Evolutionary conservation across 2,113 vertebrate genomes (phyloP), one percentile per base, ranked within the genome.

Genomic region (Pardalotus punctatus): DNA sequence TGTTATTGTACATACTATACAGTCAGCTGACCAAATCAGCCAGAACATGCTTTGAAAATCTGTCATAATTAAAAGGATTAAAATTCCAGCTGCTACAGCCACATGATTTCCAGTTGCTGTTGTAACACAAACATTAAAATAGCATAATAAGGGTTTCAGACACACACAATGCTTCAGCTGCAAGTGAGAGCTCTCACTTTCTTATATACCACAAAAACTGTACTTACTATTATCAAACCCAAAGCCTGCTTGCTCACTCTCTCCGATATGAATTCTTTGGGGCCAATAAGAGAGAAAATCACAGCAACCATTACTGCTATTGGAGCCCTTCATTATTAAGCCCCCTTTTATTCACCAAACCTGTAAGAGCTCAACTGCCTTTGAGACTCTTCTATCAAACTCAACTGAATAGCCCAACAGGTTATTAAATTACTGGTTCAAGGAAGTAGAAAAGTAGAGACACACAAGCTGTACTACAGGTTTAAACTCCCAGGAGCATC

Each of bases 21-120:
- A 94, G 94, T 97, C 97, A 97, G 88, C 94, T 94, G 97, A 98
- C 84, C 84, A 96, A 83, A 96, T 86, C 82, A 94, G 92, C 71
- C 77, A 96, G 90, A 97, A 92, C 93, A 95, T 77, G 95, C 93
- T 92, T 96, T 96, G 91, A 95, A 97, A 95, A 95, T 78, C 93
- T 93, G 73, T 93, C 94, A 96, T 96, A 97, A 97, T 97, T 96
- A 92, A 94, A 96, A 97, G 92, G 91, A 94, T 90, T 96, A 96
- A 97, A 96, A 97, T 94, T 97, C 93, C 90, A 97, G 91, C 91
- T 94, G 93, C 88, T 97, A 88, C 61, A 97, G 93, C 77, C 89
- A 91, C 77, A 70, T 97, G 93, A 96, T 97, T 97, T 96, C 94
- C 79, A 93, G 90, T 91, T 94, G 86, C 82, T 95, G 90, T 93